Conservation (phyloP, 2,113 vertebrate species). For the Chloroceryle aenea region DNA sequence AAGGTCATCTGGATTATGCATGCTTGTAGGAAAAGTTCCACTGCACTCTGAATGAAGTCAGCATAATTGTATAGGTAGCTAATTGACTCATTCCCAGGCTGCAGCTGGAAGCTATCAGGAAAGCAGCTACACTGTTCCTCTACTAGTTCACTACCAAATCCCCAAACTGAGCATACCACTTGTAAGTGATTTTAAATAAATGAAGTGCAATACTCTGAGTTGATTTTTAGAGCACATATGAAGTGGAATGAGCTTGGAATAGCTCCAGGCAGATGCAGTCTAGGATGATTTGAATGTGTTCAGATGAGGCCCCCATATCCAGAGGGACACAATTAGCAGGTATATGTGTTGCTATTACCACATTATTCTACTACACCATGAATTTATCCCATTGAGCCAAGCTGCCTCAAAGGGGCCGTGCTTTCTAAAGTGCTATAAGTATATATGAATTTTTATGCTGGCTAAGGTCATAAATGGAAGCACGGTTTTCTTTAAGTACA, state of each 20-base stretch:
- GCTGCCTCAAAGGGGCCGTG: not conserved
- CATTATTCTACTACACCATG: not conserved
- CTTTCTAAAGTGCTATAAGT: conserved; percentile 5
- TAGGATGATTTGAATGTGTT: conserved; percentile 13
- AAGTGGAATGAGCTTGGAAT: conserved; percentile 36
- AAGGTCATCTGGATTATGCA: not conserved
- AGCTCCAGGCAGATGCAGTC: conserved; percentile 7
- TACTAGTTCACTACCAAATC: not conserved
- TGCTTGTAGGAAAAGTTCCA: not conserved
- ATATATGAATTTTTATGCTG: conserved; percentile 5
- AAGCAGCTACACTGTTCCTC: not conserved
- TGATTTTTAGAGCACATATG: conserved; percentile 44
- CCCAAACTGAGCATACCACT: not conserved
- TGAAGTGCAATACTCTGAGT: not conserved
- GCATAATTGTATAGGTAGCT: not conserved
- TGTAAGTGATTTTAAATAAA: not conserved
- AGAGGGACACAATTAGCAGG: conserved; percentile 47
- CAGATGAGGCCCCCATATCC: not conserved
- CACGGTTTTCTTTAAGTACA: not conserved
- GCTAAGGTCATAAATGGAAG: conserved; percentile 6
- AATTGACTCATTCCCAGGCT: not conserved
- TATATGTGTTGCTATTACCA: conserved; percentile 11
- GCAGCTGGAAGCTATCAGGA: not conserved
- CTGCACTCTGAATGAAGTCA: not conserved
- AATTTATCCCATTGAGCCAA: conserved; percentile 26